Percentiles rank a stretch among this genome's conserved stretches.
Evolutionary conservation across 2,797 vertebrate species (phyloP).

Genomic region (Octomys mimax): DNA sequence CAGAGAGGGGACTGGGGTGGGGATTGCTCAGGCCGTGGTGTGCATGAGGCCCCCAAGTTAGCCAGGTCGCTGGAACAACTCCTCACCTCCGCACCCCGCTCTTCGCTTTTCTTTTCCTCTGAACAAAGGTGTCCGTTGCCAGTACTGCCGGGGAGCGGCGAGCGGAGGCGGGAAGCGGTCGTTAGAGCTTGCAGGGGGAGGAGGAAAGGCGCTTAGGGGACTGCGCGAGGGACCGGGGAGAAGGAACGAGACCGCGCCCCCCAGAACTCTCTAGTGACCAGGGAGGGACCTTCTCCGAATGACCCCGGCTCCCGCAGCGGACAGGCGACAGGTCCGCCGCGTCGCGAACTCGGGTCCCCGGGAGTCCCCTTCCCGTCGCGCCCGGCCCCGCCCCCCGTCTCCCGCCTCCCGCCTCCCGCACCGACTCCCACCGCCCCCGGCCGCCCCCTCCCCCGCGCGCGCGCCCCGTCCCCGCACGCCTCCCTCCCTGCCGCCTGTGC

Average conservation of each 20-base stretch:
- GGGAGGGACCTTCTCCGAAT: background rate
- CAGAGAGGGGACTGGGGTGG: background rate
- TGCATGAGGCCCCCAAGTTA: background rate
- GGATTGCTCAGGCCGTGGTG: background rate
- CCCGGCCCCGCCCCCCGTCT: background rate
- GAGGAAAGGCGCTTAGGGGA: background rate
- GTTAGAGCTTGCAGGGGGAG: background rate
- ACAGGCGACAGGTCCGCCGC: background rate
- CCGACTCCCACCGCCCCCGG: slow-evolving; percentile 16
- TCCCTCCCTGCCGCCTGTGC: slow-evolving; percentile 42
- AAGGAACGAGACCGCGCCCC: background rate
- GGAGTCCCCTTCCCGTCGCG: background rate
- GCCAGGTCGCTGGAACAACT: background rate
- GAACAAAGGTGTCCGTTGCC: slow-evolving; percentile 75
- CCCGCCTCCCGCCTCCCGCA: slow-evolving; percentile 41
- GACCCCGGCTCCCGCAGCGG: background rate
- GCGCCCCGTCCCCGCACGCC: slow-evolving; percentile 69
- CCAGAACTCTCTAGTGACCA: background rate
- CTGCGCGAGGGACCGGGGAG: background rate
- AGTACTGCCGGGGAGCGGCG: background rate
- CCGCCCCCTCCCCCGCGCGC: slow-evolving; percentile 54
- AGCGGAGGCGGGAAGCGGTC: background rate
- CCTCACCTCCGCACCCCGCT: background rate
- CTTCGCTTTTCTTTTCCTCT: background rate
- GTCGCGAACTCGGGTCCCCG: background rate